Percentiles rank a stretch among this genome's conserved stretches.
Conservation (phyloP, 2,888 invertebrate species). For the Drosophila anomelani region DNA sequence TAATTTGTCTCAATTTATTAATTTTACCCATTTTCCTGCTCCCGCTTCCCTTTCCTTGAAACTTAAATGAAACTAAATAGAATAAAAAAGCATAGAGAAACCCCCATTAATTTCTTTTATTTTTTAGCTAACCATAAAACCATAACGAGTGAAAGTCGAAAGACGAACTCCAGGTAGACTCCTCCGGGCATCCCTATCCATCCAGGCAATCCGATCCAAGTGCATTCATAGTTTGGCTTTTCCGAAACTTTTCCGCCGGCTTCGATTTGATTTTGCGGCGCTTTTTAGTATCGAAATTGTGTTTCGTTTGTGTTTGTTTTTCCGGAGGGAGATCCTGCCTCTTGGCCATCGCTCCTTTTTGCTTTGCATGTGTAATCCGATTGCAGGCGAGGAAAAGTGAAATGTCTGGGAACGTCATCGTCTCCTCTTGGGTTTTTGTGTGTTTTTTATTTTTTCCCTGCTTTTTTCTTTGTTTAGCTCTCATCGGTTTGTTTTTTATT, state of each 20-base stretch:
- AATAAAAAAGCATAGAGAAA: neutral
- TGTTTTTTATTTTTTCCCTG: neutral
- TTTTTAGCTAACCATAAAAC: neutral
- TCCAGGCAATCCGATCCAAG: constrained; percentile 21
- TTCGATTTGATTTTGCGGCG: constrained; percentile 47
- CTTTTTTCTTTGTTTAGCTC: neutral
- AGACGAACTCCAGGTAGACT: neutral
- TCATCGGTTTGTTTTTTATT: neutral
- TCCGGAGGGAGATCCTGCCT: neutral
- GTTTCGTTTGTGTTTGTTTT: constrained; percentile 29
- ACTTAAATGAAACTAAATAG: neutral
- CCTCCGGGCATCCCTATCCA: neutral
- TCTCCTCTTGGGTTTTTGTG: neutral
- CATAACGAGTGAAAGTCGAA: neutral
- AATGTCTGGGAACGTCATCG: constrained; percentile 45
- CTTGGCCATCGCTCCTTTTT: constrained; percentile 2
- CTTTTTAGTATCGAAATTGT: constrained; percentile 50
- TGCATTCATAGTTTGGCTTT: constrained; percentile 30
- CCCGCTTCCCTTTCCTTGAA: too few relatives aligned
- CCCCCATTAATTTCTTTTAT: neutral
- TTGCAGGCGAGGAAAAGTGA: constrained; percentile 47
- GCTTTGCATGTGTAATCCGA: constrained; percentile 64
- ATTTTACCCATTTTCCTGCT: too few relatives aligned
- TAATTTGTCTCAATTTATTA: too few relatives aligned
- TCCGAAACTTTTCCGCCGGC: constrained; percentile 19